Base-by-base conservation (phyloP, 2,888 invertebrate genomes). In the Dinocampus coccinellae region DNA sequence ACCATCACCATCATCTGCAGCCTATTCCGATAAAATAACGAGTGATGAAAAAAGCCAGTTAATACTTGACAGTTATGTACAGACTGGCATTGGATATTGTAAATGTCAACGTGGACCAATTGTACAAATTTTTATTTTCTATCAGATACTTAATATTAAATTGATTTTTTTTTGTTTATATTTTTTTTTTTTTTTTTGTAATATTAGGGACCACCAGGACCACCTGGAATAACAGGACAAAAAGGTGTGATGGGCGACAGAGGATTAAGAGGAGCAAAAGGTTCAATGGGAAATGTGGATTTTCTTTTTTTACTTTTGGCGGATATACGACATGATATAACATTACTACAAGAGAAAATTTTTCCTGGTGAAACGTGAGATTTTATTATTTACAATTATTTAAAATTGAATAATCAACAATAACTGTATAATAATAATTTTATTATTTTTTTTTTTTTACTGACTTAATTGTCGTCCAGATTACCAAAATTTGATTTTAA, bases 71-170 rank as follows among this genome's bases (percentile, higher is more conserved):
- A 88, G 91, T 4, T 92, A 90, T 62, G 91, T 91, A n/a, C 90
- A 90, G 1, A 82, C 90, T 42, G 89, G 90, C 78, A 89, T 89
- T 9, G 91, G 90, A 0, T 91, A 90, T 79, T 92, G 92, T 78
- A 88, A 90, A 58, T 93, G 93, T 80, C 92, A 92, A 83, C 87
- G 92, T 78, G 93, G 92, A 7, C 90, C 92, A 0, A 89, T 92
- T 84, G 92, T 92, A 83, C 87, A 88, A 84, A 33, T 69, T 55
- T 71, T 69, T 29, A 34, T 57, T 66, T 24, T 1, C 0, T 22
- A 53, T n/a, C n/a, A n/a, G n/a, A n/a, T n/a, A n/a, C n/a, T n/a
- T n/a, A n/a, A n/a, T n/a, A n/a, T n/a, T n/a, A n/a, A n/a, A n/a
- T n/a, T 16, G 72, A 39, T 58, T 42, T 34, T 13, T 39, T 33